These are phyloP conservation scores for Diarsia brunnea DNA, from an alignment of 2,888 invertebrate species.

Conservation along the genomic window DNA sequence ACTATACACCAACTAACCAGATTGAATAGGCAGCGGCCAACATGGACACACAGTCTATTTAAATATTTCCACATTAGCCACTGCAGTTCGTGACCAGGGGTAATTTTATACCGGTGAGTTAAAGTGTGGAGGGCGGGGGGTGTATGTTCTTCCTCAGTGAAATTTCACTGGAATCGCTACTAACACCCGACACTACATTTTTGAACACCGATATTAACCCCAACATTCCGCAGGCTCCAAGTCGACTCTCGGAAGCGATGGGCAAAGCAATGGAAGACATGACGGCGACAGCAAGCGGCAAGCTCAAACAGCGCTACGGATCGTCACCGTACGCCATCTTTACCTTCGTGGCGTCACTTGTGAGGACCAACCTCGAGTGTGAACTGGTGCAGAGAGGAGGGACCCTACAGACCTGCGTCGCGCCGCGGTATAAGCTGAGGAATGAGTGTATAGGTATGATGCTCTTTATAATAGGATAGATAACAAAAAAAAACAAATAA, in stretches of 20 bases:
- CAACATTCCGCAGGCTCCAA: slow-evolving; percentile 89
- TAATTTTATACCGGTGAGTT: too few relatives aligned
- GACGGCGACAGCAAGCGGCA: slow-evolving; percentile 96
- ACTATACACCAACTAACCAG: too few relatives aligned
- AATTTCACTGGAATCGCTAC: too few relatives aligned
- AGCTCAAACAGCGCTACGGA: slow-evolving; percentile 93
- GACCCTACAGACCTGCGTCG: slow-evolving; percentile 88
- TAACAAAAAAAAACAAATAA: too few relatives aligned
- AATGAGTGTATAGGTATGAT: slow-evolving; percentile 73
- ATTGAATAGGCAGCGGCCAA: too few relatives aligned
- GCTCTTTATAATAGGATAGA: accelerated
- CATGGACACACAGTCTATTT: too few relatives aligned
- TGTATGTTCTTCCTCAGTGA: too few relatives aligned
- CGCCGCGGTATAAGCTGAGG: slow-evolving; percentile 89
- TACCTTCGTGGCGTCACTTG: slow-evolving; percentile 97
- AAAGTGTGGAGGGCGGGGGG: too few relatives aligned
- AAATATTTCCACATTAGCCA: too few relatives aligned
- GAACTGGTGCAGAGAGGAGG: slow-evolving; percentile 98
- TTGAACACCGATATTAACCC: background rate
- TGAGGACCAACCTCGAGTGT: slow-evolving; percentile 97
- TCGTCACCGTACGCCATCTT: slow-evolving; percentile 92
- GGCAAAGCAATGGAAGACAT: slow-evolving; percentile 98
- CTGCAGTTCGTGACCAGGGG: too few relatives aligned
- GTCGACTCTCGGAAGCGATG: slow-evolving; percentile 96
- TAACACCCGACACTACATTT: accelerated